Evolutionary conservation across 2,797 vertebrate species (phyloP).

Genomic region (Dipus sagitta): DNA sequence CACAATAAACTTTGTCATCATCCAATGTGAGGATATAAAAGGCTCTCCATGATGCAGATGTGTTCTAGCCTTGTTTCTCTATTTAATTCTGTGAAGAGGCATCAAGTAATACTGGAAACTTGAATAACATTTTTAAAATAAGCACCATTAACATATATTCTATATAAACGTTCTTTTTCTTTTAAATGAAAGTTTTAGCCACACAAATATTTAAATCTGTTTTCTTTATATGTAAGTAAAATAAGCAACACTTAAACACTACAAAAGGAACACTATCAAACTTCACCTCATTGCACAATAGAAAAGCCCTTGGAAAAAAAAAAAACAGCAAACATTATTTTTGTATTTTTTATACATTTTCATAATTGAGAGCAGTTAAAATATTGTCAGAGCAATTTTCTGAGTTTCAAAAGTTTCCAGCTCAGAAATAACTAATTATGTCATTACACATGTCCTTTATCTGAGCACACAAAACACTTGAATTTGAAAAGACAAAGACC

Average conservation of each 20-base stretch:
- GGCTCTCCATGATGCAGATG: slow-evolving; percentile 47
- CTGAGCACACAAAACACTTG: slow-evolving; percentile 67
- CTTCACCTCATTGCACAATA: slow-evolving; percentile 70
- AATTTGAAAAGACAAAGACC: slow-evolving; percentile 67
- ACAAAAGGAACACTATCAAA: slow-evolving; percentile 61
- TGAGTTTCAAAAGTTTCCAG: slow-evolving; percentile 72
- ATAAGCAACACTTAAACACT: slow-evolving; percentile 67
- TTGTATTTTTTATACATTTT: slow-evolving; percentile 69
- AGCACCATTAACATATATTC: slow-evolving; percentile 71
- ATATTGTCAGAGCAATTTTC: slow-evolving; percentile 70
- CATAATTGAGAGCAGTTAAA: slow-evolving; percentile 72
- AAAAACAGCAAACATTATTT: slow-evolving; percentile 69
- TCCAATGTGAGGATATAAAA: slow-evolving; percentile 44
- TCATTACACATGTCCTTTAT: slow-evolving; percentile 57
- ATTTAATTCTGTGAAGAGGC: slow-evolving; percentile 68
- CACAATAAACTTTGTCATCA: slow-evolving; percentile 62
- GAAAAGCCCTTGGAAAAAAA: slow-evolving; percentile 38
- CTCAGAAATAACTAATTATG: slow-evolving; percentile 70
- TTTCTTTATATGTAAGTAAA: slow-evolving; percentile 75
- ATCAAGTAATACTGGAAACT: slow-evolving; percentile 74
- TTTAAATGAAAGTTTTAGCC: slow-evolving; percentile 73
- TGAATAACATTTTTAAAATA: slow-evolving; percentile 55
- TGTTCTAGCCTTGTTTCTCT: background rate
- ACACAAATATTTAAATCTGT: slow-evolving; percentile 72
- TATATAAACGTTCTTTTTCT: slow-evolving; percentile 59